Base-by-base conservation (phyloP, 2,888 invertebrate species). In the Dinocampus coccinellae region DNA sequence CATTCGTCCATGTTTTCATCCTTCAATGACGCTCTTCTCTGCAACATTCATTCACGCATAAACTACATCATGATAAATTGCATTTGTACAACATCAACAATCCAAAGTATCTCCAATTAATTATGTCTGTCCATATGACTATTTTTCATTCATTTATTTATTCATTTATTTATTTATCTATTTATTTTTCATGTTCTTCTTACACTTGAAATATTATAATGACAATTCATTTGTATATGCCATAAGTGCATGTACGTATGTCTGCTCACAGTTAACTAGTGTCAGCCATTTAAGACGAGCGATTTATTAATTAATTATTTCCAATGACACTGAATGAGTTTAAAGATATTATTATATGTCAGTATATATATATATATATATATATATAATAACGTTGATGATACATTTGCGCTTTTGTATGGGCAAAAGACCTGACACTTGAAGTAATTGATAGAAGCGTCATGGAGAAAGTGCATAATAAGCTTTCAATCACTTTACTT, bases 261-360 rank as follows among this genome's bases (percentile, higher is more conserved):
- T 47, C 16, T 47, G 36, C 39, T 22, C 66, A 20, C 34, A 33
- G 10, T 20, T 68, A 47, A 63, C 72, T 61, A 75, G 75, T 68
- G 73, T 72, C 72, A 65, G 64, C 72, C 76, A 78, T 80, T 79
- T 77, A 77, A 47, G 78, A 72, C 70, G 75, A 69, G 73, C 80
- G 78, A 82, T 82, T 82, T 77, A 79, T 76, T 80, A 83, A 83
- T 83, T 80, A 78, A 67, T 74, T 62, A 70, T 47, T 47, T 33
- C 69, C 16, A 73, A 61, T 57, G 61, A 67, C 53, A 69, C 63
- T 69, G 57, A 65, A 67, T 26, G 42, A 36, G 33, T 16, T 33
- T 10, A 70, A 26, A 33, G 9, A 61, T 34, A 29, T 39, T 63
- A 42, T 39, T n/a, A 2, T 42, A 33, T 39, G 39, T 26, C 55